phyloP scores from a whole-genome alignment of 37 sponge, comb jelly and placozoan genomes.

The Ephydatia muelleri region DNA sequence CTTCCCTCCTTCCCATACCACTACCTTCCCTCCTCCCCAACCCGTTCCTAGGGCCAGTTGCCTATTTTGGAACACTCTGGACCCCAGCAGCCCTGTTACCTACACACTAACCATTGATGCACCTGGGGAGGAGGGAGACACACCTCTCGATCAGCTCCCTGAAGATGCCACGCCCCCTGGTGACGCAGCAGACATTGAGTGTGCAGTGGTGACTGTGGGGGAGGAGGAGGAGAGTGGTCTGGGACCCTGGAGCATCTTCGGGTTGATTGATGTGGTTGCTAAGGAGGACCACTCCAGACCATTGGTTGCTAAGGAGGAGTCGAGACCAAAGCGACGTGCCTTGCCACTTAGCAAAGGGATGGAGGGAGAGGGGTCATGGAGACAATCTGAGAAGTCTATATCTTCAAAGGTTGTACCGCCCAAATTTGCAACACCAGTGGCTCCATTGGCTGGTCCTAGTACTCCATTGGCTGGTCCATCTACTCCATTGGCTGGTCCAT shows the following conservation, averaged over 20 bases:
- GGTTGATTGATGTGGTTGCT: neutral
- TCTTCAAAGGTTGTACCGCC: neutral
- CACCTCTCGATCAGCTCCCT: neutral
- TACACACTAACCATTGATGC: constrained; percentile 65
- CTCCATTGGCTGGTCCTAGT: too few species aligned
- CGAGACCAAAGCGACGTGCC: neutral
- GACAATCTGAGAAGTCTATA: neutral
- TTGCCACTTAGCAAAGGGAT: neutral
- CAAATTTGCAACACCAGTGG: too few species aligned
- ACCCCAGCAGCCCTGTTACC: constrained; percentile 20
- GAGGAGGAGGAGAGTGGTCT: neutral
- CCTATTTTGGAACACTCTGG: constrained; percentile 57
- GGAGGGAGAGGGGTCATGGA: neutral
- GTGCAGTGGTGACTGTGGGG: constrained; percentile 16
- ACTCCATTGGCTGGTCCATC: too few species aligned
- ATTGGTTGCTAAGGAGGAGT: too few species aligned
- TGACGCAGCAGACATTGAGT: neutral
- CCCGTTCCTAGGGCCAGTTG: constrained; percentile 29
- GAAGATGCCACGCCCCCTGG: neutral
- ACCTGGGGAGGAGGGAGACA: constrained; percentile 33
- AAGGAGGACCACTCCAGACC: neutral
- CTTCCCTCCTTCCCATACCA: neutral
- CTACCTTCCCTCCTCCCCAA: neutral
- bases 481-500: too few species aligned
- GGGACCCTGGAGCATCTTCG: neutral